Conservation (phyloP, 1,140 invertebrate species). For the Cyrtorhinus lividipennis region DNA sequence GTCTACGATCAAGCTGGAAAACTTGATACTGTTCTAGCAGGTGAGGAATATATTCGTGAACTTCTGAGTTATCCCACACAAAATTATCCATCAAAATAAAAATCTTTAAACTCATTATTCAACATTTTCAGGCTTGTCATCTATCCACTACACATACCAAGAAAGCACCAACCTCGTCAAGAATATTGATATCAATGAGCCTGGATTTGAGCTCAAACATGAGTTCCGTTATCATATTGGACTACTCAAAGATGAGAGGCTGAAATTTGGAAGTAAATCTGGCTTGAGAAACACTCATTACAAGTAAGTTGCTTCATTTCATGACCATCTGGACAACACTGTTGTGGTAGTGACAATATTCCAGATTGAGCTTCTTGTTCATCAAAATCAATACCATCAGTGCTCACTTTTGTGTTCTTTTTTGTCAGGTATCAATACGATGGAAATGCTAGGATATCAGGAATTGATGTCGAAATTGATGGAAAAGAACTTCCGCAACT, state of each 20-base stretch:
- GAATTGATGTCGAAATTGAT: conserved; percentile 75
- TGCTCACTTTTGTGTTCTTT: too few species aligned
- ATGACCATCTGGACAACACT: too few species aligned
- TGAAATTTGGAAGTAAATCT: conserved; percentile 69
- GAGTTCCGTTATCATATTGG: conserved; percentile 85
- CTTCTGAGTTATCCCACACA: not conserved
- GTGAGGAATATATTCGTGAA: conserved; percentile 25
- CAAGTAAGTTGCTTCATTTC: conserved; percentile 34
- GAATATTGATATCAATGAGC: conserved; percentile 67
- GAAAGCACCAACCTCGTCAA: conserved; percentile 69
- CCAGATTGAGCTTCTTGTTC: not conserved
- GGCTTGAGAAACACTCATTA: conserved; percentile 72
- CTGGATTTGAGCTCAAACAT: conserved; percentile 70
- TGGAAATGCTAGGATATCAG: conserved; percentile 65
- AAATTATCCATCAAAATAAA: not conserved
- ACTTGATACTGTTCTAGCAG: conserved; percentile 70
- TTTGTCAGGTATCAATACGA: conserved; percentile 68
- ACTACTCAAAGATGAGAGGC: conserved; percentile 70
- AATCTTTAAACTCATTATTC: not conserved
- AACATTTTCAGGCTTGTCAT: conserved; percentile 47
- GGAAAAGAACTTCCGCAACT: conserved; percentile 57
- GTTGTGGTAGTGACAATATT: too few species aligned
- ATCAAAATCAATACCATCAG: not conserved
- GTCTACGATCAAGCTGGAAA: conserved; percentile 71
- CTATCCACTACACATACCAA: conserved; percentile 77